These are phyloP conservation scores for Laspeyria flexula DNA, from an alignment of 2,888 invertebrate genomes.

Conservation along the genomic window DNA sequence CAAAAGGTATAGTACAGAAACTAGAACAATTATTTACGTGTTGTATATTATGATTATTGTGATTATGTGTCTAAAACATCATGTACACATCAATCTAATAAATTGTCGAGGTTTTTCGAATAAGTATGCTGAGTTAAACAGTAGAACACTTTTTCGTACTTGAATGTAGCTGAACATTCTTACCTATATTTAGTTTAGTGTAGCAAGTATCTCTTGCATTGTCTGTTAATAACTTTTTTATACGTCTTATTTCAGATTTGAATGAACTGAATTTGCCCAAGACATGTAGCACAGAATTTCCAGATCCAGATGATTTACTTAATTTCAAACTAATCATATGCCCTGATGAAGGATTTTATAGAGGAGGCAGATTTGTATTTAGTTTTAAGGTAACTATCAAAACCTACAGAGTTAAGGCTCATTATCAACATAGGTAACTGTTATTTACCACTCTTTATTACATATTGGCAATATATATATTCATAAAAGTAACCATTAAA, in stretches of 20 bases:
- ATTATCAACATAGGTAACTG: neutral
- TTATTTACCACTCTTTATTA: too few relatives aligned
- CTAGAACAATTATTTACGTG: slow-evolving; percentile 30
- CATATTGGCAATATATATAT: too few relatives aligned
- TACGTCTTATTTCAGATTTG: slow-evolving; percentile 90
- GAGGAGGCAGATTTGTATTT: slow-evolving; percentile 97
- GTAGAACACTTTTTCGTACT: neutral
- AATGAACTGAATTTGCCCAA: slow-evolving; percentile 98
- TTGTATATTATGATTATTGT: slow-evolving; percentile 34
- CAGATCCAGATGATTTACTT: slow-evolving; percentile 98
- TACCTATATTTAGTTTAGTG: neutral
- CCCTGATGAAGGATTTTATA: slow-evolving; percentile 99
- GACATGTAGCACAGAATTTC: slow-evolving; percentile 98
- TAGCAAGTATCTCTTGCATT: slow-evolving; percentile 1
- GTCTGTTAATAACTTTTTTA: neutral
- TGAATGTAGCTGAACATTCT: neutral
- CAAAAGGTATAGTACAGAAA: slow-evolving; percentile 91
- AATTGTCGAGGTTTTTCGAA: neutral
- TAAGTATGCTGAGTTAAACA: neutral
- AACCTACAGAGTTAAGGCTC: neutral
- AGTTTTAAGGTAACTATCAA: slow-evolving; percentile 91
- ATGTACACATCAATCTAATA: neutral
- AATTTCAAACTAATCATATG: slow-evolving; percentile 98
- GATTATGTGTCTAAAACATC: neutral
- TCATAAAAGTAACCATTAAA: too few relatives aligned